These are phyloP conservation scores for Catostylus mosaicus DNA, from an alignment of 30 jellyfish, hydroid and myxozoan species.

Conservation along the genomic window DNA sequence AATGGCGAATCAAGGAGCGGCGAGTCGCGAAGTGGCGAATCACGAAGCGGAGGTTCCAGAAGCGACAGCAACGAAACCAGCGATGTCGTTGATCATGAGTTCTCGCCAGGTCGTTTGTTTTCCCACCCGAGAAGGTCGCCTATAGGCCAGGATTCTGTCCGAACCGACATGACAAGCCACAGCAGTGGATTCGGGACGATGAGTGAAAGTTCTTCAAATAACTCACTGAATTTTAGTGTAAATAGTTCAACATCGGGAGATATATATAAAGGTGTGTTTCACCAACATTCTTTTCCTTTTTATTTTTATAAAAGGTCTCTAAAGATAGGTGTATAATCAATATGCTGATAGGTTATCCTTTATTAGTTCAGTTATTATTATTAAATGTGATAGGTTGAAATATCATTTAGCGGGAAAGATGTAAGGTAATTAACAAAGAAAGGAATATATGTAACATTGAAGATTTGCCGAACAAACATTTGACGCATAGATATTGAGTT, in stretches of 20 bases:
- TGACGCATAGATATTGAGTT: too few species aligned
- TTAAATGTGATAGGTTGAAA: too few species aligned
- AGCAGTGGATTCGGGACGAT: conserved; percentile 90
- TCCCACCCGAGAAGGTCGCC: conserved; percentile 46
- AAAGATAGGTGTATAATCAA: too few species aligned
- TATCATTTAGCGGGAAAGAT: too few species aligned
- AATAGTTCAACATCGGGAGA: conserved; percentile 67
- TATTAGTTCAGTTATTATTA: too few species aligned
- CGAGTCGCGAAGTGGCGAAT: conserved; percentile 33
- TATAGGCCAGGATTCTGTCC: conserved; percentile 62
- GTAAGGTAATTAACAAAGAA: too few species aligned
- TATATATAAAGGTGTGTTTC: conserved; percentile 72
- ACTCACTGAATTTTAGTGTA: conserved; percentile 54
- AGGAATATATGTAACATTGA: too few species aligned
- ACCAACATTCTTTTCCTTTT: too few species aligned
- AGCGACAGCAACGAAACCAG: conserved; percentile 56
- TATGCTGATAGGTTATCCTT: too few species aligned
- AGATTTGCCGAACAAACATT: too few species aligned
- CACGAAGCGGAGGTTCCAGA: conserved; percentile 54
- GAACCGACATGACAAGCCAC: conserved; percentile 75
- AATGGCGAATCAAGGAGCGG: conserved; percentile 24
- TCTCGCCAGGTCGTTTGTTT: conserved; percentile 43
- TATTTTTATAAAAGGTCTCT: too few species aligned
- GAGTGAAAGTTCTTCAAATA: conserved; percentile 83
- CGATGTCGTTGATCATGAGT: conserved; percentile 40